Percentiles rank a stretch among this genome's conserved stretches.
Evolutionary conservation across 2,888 invertebrate genomes (phyloP).

Genomic region (Rhorus exstirpatorius): DNA sequence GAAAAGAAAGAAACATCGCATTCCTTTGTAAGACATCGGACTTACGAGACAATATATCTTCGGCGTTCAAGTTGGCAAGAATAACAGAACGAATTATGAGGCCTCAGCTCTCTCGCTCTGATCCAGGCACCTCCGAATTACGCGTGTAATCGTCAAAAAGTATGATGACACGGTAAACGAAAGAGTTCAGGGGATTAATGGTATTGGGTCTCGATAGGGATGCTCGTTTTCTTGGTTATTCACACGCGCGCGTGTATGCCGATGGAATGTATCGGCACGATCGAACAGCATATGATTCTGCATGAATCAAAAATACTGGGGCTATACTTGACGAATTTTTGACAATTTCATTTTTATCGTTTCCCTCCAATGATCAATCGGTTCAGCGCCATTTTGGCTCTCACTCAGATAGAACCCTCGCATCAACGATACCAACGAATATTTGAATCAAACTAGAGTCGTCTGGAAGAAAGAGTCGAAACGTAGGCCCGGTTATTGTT

Average conservation of each 20-base stretch:
- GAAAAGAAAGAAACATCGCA: neutral
- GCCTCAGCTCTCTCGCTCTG: neutral
- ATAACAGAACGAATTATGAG: slow-evolving; percentile 12
- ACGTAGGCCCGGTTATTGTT: no score
- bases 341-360: no score
- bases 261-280: slow-evolving; percentile 51
- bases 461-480: neutral
- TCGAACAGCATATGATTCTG: slow-evolving; percentile 66
- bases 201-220: slow-evolving; percentile 13
- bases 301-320: no score
- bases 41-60: slow-evolving; percentile 13
- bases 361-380: no score
- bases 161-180: slow-evolving; percentile 49
- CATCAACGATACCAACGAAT: no score
- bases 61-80: neutral
- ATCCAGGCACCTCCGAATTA: slow-evolving; percentile 21
- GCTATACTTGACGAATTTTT: no score
- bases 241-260: slow-evolving; percentile 50
- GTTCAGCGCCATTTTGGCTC: no score
- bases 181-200: neutral
- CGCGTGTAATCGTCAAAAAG: slow-evolving; percentile 60
- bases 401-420: slow-evolving; percentile 7
- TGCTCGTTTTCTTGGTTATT: slow-evolving; percentile 50
- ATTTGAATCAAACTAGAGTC: neutral
- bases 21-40: neutral